Percentiles rank a stretch among this genome's conserved stretches.
These are phyloP conservation scores for Porites rus DNA, from an alignment of 92 coral and sea anemone genomes.

Conservation along the genomic window DNA sequence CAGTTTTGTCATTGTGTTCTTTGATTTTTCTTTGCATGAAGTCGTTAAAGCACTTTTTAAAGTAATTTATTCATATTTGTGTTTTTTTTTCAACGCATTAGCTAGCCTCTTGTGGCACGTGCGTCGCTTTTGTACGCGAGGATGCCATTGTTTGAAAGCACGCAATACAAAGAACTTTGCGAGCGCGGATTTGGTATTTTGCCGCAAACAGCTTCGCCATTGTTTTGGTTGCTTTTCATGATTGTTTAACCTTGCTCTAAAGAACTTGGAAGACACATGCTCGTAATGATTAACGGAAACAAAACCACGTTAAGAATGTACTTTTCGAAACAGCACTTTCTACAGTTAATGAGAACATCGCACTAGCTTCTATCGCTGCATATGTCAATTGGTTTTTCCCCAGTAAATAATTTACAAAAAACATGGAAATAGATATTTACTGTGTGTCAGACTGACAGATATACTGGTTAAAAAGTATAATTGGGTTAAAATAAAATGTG, in stretches of 20 bases:
- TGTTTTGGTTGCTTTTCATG: conserved; percentile 2
- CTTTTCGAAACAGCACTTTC: neutral
- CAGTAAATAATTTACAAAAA: conserved; percentile 13
- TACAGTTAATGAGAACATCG: neutral
- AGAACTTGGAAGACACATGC: conserved; percentile 28
- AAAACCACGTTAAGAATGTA: neutral
- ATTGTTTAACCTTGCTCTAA: conserved; percentile 17
- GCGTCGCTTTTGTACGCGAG: conserved; percentile 37
- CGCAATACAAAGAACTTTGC: conserved; percentile 32
- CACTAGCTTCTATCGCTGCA: neutral
- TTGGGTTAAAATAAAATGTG: neutral
- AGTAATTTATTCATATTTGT: conserved; percentile 3
- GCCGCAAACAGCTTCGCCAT: neutral
- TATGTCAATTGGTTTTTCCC: neutral
- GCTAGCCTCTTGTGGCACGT: conserved; percentile 43
- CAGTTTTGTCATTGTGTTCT: neutral
- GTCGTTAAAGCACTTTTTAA: neutral
- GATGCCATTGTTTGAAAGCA: conserved; percentile 35
- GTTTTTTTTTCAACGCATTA: neutral
- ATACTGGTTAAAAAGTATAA: neutral
- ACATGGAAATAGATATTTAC: neutral
- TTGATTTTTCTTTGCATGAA: neutral
- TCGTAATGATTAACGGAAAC: neutral
- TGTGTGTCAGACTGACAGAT: neutral
- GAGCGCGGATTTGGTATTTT: conserved; percentile 9